Evolutionary conservation across 2,888 invertebrate genomes (phyloP).

Genomic region (Tenthredo mesomela): DNA sequence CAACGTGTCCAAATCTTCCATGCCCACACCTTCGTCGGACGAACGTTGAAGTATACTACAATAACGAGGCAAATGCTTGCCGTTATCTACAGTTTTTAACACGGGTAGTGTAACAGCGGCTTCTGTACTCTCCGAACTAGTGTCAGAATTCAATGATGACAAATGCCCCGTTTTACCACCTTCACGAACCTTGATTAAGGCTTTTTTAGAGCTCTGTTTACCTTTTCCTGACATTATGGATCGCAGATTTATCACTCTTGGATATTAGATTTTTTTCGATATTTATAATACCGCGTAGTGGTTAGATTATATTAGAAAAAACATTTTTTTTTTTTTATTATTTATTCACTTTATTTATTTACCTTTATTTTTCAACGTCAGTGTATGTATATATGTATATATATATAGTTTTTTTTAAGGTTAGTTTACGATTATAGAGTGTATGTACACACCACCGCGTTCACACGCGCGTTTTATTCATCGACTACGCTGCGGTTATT

Average conservation of each 20-base stretch:
- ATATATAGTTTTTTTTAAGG: neutral
- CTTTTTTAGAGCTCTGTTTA: conserved; percentile 74
- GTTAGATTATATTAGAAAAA: neutral
- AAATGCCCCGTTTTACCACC: conserved; percentile 70
- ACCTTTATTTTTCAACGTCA: neutral
- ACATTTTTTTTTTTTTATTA: neutral
- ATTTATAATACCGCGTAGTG: neutral
- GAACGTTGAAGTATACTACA: conserved; percentile 80
- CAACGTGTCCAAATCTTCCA: conserved; percentile 93
- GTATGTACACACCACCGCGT: neutral
- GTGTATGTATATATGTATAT: no score
- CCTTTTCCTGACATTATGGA: conserved; percentile 74
- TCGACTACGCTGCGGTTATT: no score
- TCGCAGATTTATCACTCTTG: neutral
- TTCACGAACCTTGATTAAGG: conserved; percentile 69
- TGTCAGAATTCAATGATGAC: conserved; percentile 65
- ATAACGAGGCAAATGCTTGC: conserved; percentile 84
- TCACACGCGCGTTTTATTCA: neutral
- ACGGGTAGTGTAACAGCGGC: conserved; percentile 80
- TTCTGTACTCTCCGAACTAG: conserved; percentile 70
- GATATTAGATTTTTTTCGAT: neutral
- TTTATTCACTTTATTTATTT: neutral
- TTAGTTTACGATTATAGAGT: neutral
- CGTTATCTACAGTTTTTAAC: conserved; percentile 86
- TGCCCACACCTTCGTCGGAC: conserved; percentile 88